Base-by-base conservation (phyloP, 2,113 vertebrate species). In the Capreolus pygargus region DNA sequence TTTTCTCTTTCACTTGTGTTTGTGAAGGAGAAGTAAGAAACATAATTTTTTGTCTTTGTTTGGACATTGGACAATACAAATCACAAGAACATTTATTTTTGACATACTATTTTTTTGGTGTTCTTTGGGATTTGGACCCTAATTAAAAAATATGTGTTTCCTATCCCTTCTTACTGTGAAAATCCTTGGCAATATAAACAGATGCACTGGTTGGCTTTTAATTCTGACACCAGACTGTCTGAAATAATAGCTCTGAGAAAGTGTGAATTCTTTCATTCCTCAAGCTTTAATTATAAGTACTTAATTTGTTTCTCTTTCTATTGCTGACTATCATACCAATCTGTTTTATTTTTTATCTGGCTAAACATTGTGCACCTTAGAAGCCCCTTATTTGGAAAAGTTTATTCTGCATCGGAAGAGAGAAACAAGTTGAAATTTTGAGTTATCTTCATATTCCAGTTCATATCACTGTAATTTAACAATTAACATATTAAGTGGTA, bases 211-310 rank as follows among this genome's bases (percentile, higher is more conserved):
- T 97, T 98, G 97, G 97, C 96, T 98, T 97, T 98, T 98, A 91
- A 97, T 97, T 97, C 96, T 98, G 98, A 97, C 97, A 98, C 98
- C 98, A 98, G 98, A 98, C 98, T 98, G 98, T 95, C 98, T 98
- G 97, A 97, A 98, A 98, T 98, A 98, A 98, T 98, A 97, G 97
- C 97, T 97, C 89, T 64, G 94, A 97, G 96, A 91, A 98, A 97
- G 98, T 98, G 98, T 97, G 97, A 98, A 97, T 95, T 97, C 95
- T 96, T 97, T 92, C 96, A 95, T 97, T 98, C 94, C 96, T 97
- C 89, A 93, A 74, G 93, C 89, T 89, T 97, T 98, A 98, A 97
- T 98, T 97, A 92, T 93, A 94, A 98, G 89, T 94, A 98, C 98
- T 98, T 98, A 98, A 98, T 98, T 98, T 98, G 86, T 97, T 95